Conservation (phyloP, 2,888 invertebrate species). For the Steinernema scapterisci region DNA sequence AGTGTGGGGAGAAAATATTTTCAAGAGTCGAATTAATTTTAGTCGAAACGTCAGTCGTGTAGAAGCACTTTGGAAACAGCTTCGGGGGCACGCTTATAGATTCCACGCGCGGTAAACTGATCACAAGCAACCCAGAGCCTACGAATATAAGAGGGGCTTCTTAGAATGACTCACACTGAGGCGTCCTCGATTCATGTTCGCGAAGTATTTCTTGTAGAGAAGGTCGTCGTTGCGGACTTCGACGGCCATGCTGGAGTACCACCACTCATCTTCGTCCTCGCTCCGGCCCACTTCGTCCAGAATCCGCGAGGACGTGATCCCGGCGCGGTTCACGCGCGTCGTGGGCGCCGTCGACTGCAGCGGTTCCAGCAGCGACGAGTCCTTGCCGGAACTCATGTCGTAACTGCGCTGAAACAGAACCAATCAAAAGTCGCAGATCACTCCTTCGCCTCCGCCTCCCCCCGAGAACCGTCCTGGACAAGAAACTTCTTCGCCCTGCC, state of each 20-base stretch:
- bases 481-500: neutral
- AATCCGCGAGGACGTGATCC: conserved; percentile 27
- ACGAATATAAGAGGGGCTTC: too few relatives aligned
- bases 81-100: too few relatives aligned
- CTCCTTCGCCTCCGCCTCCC: neutral
- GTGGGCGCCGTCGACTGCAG: conserved; percentile 34
- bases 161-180: conserved; percentile 42
- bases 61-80: too few relatives aligned
- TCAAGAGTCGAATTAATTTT: too few relatives aligned
- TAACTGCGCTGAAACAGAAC: conserved; percentile 27
- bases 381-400: conserved; percentile 40
- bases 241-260: conserved; percentile 39
- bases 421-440: neutral
- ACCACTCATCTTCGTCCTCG: conserved; percentile 27
- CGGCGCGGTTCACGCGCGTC: conserved; percentile 28
- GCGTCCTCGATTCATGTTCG: conserved; percentile 49
- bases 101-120: too few relatives aligned
- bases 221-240: conserved; percentile 47
- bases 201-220: conserved; percentile 46
- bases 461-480: neutral
- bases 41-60: too few relatives aligned
- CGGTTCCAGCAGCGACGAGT: conserved; percentile 49
- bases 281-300: conserved; percentile 30
- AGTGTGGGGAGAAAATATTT: too few relatives aligned
- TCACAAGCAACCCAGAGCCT: too few relatives aligned